These are phyloP conservation scores for Leuctra nigra DNA, from an alignment of 2,888 invertebrate genomes.

Conservation along the genomic window DNA sequence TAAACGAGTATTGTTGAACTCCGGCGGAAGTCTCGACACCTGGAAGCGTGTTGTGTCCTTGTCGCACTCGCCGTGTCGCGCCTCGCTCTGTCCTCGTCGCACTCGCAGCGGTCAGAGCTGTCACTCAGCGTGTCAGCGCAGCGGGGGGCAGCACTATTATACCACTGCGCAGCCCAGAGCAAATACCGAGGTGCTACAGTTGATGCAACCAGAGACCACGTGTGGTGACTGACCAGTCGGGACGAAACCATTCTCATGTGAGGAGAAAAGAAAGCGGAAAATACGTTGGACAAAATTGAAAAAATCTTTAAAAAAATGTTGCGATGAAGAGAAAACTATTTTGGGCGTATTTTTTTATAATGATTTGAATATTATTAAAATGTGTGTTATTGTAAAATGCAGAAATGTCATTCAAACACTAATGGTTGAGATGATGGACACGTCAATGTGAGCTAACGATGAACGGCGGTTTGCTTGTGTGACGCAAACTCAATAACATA, in stretches of 20 bases:
- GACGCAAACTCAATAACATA: too few species aligned
- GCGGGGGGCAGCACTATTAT: too few species aligned
- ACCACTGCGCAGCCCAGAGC: background rate
- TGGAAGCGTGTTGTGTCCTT: background rate
- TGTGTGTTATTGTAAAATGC: too few species aligned
- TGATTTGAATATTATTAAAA: too few species aligned
- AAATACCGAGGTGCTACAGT: background rate
- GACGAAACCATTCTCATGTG: background rate
- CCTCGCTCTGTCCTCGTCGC: background rate
- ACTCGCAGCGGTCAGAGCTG: background rate
- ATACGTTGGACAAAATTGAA: background rate
- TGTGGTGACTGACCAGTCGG: constrained; percentile 4
- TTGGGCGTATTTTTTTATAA: too few species aligned
- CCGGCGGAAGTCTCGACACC: constrained; percentile 6
- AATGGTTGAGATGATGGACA: too few species aligned
- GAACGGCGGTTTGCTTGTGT: too few species aligned
- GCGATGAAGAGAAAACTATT: background rate
- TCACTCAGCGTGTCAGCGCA: too few species aligned
- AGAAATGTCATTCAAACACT: too few species aligned
- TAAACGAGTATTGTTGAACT: constrained; percentile 7
- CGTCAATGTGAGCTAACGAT: too few species aligned
- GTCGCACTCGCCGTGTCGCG: too few species aligned
- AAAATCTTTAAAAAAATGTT: background rate
- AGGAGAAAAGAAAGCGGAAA: background rate
- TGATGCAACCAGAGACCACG: background rate